Base-by-base conservation (phyloP, 2,113 vertebrate species). In the Falco punctatus region DNA sequence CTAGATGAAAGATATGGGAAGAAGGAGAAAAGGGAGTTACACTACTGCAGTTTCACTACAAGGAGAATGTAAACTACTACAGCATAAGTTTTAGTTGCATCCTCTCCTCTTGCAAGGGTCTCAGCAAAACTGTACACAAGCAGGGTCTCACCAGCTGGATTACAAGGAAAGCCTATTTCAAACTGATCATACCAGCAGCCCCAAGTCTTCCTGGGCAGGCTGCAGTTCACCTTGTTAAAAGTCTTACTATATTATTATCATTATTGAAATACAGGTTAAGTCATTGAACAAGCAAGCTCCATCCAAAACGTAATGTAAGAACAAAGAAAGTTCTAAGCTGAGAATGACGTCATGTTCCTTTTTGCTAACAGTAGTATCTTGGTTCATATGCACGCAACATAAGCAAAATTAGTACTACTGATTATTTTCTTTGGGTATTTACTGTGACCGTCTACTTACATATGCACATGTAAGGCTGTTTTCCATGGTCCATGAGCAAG, bases 381-480 rank as follows among this genome's bases (percentile, higher is more conserved):
- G 38, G 32, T 74, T 77, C 13, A 32, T 3, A 78, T 7, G 5
- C 18, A 30, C 6, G 58, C 8, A n/a, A 17, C 5, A 11, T 52
- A 54, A 66, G 67, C 67, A 72, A n/a, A 66, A 54, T 54, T 5
- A 81, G 62, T 46, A 38, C 26, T 27, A 15, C 3, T 30, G 32
- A 46, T 69, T 57, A 15, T 58, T 74, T 90, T 32, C 32, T 62
- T 66, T 38, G 18, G 26, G 15, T 42, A 33, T 80, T 77, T 73
- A 74, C 33, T 33, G 27, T 32, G 46, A 52, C 40, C 52, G 38
- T 24, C 28, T 81, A 42, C 61, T 67, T 67, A 66, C 3, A 64
- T 0, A 0, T 13, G 9, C 15, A n/a, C 15, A 20, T 0, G 6
- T 30, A 84, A 70, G 89, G 61, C 30, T 54, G 21, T 80, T 81